Evolutionary conservation across 2,888 invertebrate species (phyloP).

Genomic region (Amorpha juglandis): DNA sequence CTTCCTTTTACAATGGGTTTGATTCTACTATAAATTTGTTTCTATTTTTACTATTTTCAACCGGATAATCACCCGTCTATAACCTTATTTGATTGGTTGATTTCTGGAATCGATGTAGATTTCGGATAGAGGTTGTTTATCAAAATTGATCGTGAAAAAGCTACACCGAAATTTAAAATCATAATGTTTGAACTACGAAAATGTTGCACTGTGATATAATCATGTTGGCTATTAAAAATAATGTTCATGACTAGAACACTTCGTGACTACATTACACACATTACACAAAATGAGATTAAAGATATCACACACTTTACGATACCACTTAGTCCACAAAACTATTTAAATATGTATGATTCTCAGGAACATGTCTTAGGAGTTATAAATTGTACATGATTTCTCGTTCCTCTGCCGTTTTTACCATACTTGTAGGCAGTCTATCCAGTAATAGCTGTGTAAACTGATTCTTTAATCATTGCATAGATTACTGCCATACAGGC

Average conservation of each 20-base stretch:
- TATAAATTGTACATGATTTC: slow-evolving; percentile 15
- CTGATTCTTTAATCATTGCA: slow-evolving; percentile 25
- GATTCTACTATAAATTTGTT: no score
- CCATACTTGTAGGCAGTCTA: neutral
- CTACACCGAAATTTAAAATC: no score
- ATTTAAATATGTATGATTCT: slow-evolving; percentile 20
- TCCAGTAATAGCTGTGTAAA: slow-evolving; percentile 4
- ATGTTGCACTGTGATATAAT: no score
- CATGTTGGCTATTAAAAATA: neutral
- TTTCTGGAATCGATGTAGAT: no score
- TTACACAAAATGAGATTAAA: neutral
- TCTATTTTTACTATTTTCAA: no score
- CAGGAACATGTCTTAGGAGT: slow-evolving; percentile 11
- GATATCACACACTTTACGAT: slow-evolving; percentile 3
- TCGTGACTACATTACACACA: neutral
- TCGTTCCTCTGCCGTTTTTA: slow-evolving; percentile 4
- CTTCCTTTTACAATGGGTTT: no score
- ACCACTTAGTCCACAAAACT: neutral
- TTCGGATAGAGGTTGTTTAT: no score
- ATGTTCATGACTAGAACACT: neutral
- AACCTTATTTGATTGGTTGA: no score
- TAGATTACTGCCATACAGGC: slow-evolving; percentile 19
- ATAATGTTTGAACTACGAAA: no score
- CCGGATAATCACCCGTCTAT: no score
- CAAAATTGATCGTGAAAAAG: no score